A percentile compares a stretch with the other conserved stretches of the same genome.
phyloP scores from a whole-genome alignment of 2,888 invertebrate species.

The Agrochola lota region DNA sequence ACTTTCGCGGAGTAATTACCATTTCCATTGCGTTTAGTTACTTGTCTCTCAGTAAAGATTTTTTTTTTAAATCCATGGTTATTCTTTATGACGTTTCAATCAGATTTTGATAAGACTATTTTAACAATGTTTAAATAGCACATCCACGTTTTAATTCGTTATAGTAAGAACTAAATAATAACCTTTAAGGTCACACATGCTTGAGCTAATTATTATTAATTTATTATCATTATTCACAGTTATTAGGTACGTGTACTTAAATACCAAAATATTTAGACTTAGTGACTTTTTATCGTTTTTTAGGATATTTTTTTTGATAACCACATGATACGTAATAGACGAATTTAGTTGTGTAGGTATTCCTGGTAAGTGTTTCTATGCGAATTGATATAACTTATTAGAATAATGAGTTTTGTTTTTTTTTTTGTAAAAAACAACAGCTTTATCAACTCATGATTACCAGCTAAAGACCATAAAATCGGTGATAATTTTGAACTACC shows the following conservation, averaged over 20 bases:
- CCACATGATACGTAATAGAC: neutral
- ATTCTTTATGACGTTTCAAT: neutral
- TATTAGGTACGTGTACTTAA: neutral
- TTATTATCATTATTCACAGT: no score
- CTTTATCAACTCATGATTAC: no score
- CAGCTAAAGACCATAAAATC: no score
- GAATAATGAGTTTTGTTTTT: neutral
- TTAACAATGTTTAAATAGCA: neutral
- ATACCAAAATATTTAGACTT: no score
- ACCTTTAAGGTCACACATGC: conserved; percentile 23
- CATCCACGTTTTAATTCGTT: neutral
- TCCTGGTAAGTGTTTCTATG: neutral
- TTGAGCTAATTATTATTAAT: conserved; percentile 1
- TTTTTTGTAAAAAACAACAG: no score
- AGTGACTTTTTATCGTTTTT: neutral
- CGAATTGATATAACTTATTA: neutral
- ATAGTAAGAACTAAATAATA: conserved; percentile 19
- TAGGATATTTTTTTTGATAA: neutral
- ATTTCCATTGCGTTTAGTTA: no score
- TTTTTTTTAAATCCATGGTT: no score
- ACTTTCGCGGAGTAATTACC: no score
- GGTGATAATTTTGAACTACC: no score
- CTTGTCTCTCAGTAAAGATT: no score
- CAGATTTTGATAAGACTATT: neutral
- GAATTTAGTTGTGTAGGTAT: neutral